Evolutionary conservation across 2,797 vertebrate genomes (phyloP), one percentile per base, ranked within the genome.

Genomic region (Dicrostonyx torquatus): DNA sequence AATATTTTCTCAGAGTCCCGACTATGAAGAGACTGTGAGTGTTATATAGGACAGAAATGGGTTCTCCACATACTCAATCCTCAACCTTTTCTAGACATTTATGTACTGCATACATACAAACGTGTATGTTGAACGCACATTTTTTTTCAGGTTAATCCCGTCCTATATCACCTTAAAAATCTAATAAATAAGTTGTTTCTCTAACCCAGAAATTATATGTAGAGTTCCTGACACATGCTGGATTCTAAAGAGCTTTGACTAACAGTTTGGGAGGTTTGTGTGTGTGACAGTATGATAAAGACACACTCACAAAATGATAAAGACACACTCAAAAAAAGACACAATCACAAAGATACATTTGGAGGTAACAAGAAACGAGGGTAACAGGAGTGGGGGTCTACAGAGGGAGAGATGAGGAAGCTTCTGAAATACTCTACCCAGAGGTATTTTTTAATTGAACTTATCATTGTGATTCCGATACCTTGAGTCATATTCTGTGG

Each of bases 401-500:
- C 43, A 83, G 43, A 9, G 60, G 26, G 14, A 75, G 26, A 78
- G 37, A 43, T 45, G 40, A 85, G 9, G 53, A 64, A 9, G 60
- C n/a, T 72, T 60, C 8, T 76, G 18, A 4, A 53, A 17, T 29
- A 80, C 31, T 95, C 50, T 20, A 60, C 5, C 34, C 29, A 22
- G 45, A 89, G 84, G 6, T 68, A 17, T n/a, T 68, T 37, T 83
- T 62, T 10, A 64, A 68, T 22, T 79, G n/a, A 6, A 18, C 12
- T 70, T 72, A 9, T 92, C 29, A 68, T 85, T 90, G 1, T 3
- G 26, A 55, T 43, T 50, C 29, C 9, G 31, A 91, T 98, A 98
- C 98, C 98, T 98, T 98, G 87, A 94, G 96, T 98, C 98, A 97
- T 96, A 70, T 77, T 95, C 97, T 94, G 97, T 89, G 96, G 93